A percentile compares a stretch with the other conserved stretches of the same genome.
Evolutionary conservation across 2,113 vertebrate genomes (phyloP).

Genomic region (Malurus cyaneus): DNA sequence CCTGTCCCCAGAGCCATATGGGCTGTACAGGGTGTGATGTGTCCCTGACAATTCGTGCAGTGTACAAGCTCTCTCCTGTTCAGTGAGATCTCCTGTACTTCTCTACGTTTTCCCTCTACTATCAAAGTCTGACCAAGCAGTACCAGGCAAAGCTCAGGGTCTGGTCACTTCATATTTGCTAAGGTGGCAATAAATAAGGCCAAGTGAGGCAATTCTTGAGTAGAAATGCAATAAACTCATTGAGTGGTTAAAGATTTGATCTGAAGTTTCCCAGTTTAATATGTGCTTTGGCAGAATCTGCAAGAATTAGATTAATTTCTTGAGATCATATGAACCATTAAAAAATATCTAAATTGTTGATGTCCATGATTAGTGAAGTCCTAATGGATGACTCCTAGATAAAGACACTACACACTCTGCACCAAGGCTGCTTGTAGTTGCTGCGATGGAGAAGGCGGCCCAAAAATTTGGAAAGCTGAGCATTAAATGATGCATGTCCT

Average conservation of each 20-base stretch:
- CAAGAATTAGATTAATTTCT: neutral
- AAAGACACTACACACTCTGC: neutral
- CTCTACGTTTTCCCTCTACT: neutral
- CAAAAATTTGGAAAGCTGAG: conserved; percentile 8
- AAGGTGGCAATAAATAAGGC: neutral
- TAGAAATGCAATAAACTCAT: neutral
- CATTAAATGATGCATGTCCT: conserved; percentile 27
- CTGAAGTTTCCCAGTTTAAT: conserved; percentile 23
- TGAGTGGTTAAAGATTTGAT: neutral
- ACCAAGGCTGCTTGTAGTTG: neutral
- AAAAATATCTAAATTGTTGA: neutral
- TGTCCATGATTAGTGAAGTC: neutral
- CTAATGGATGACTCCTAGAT: neutral
- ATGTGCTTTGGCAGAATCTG: conserved; percentile 31
- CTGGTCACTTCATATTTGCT: neutral
- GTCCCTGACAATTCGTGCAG: neutral
- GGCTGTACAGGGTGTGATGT: neutral
- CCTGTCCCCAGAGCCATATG: neutral
- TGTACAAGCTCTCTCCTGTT: neutral
- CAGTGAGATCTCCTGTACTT: neutral
- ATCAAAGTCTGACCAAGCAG: neutral
- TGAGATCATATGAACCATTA: neutral
- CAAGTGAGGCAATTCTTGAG: neutral
- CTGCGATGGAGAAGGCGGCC: neutral
- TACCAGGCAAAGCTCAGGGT: neutral